Conservation (phyloP, 2,797 vertebrate genomes). For the Molossus molossus region DNA sequence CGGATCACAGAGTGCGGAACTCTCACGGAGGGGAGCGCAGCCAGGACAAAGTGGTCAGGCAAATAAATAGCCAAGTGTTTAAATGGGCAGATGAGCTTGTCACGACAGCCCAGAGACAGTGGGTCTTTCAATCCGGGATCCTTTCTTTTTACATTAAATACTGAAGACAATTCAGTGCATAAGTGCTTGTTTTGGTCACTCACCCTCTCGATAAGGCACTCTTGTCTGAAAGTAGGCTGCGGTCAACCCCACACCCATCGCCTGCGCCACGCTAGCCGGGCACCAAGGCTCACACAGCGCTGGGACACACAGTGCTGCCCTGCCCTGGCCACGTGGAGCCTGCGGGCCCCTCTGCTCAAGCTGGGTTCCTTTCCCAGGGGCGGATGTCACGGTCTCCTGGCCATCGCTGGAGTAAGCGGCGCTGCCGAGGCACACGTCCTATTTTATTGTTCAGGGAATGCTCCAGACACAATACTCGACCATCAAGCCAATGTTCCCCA, state of each 20-base stretch:
- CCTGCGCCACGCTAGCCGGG: not conserved
- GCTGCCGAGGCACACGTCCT: rapidly evolving
- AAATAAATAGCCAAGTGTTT: constrained; percentile 51
- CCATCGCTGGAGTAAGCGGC: rapidly evolving
- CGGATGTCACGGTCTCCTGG: rapidly evolving
- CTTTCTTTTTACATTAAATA: not conserved
- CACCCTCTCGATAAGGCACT: not conserved
- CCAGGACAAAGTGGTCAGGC: constrained; percentile 79
- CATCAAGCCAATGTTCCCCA: not conserved
- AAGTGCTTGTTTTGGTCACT: not conserved
- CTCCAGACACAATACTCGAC: not conserved
- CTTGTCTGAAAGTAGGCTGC: not conserved
- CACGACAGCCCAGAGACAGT: not conserved
- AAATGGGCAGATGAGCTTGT: not conserved
- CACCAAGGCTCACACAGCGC: not conserved
- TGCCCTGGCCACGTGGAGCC: not conserved
- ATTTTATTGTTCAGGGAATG: not conserved
- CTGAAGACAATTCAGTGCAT: not conserved
- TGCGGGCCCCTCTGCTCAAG: not conserved
- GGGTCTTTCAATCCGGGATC: not conserved
- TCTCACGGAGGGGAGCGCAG: not conserved
- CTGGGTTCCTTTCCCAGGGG: not conserved
- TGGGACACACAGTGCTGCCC: no score
- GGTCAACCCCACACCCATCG: not conserved
- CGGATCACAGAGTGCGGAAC: not conserved